Base-by-base conservation (phyloP, 2,797 vertebrate genomes). In the Anabas testudineus region DNA sequence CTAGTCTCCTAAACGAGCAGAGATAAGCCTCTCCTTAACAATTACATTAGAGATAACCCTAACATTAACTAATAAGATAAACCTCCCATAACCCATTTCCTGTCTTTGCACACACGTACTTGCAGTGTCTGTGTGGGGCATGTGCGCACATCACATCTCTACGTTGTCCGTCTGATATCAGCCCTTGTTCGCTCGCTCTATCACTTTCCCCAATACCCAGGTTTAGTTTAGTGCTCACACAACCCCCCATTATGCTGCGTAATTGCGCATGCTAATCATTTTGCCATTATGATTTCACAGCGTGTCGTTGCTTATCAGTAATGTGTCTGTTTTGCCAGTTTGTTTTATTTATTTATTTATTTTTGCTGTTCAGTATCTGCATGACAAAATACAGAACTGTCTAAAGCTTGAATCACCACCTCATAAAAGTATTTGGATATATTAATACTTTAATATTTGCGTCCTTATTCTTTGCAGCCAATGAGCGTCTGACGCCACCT, bases 191-290 rank as follows among this genome's bases (percentile, higher is more conserved):
- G 10, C 41, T 12, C 13, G 13, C 19, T 48, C 21, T 8, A 1
- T 45, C 59, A 39, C 21, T 48, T 58, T 61, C 41, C 48, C 64
- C 60, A 37, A 79, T 66, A 71, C 53, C 51, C 65, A 63, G 71
- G 66, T 82, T 68, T 68, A 79, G 55, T 83, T 59, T 56, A 80
- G 64, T 51, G 48, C 58, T 83, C 67, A 69, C 16, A 46, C 62
- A 76, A 60, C 43, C 74, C 86, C 63, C 67, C 72, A 89, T 90
- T 88, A 86, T n/a, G 37, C 51, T 62, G 69, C 74, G 78, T 88
- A 89, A 86, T 89, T 87, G 89, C n/a, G 76, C 68, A n/a, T 82
- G 72, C 65, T 90, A 90, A 91, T 91, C 88, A 86, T 88, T 88
- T 90, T 65, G 71, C 80, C 76, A 81, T 83, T 81, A 80, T 87